Percentiles rank a stretch among this genome's conserved stretches.
These are phyloP conservation scores for Drosophila formosana DNA, from an alignment of 2,888 invertebrate species.

Conservation along the genomic window DNA sequence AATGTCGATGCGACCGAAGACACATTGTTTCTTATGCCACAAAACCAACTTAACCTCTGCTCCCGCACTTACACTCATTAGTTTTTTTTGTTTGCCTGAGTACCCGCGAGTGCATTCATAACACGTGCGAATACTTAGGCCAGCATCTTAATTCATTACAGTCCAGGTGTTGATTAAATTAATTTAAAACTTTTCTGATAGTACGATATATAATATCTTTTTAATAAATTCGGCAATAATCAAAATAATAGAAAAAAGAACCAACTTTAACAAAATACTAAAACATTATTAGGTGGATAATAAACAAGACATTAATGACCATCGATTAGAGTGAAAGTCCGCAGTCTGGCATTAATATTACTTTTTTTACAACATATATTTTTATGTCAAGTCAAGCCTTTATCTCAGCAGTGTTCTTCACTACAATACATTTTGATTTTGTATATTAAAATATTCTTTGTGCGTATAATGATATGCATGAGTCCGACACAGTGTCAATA, in stretches of 20 bases:
- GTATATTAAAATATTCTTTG: neutral
- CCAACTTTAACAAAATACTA: too few species aligned
- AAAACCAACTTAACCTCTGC: conserved; percentile 19
- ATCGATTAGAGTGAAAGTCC: neutral
- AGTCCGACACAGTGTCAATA: neutral
- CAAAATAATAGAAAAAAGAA: too few species aligned
- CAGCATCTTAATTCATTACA: neutral
- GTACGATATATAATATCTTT: neutral
- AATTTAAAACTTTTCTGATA: neutral
- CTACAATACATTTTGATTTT: neutral
- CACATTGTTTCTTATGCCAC: conserved; percentile 18
- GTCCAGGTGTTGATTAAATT: neutral
- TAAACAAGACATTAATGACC: too few species aligned
- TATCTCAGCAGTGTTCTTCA: neutral
- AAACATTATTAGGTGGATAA: too few species aligned
- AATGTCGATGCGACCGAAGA: conserved; percentile 48
- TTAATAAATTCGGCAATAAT: neutral
- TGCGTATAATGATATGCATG: neutral
- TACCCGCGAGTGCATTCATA: neutral
- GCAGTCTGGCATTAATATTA: neutral
- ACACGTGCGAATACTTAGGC: neutral
- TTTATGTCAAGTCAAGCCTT: neutral
- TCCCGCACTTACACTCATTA: conserved; percentile 26
- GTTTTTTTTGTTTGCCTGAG: neutral
- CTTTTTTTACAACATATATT: neutral